A percentile compares a stretch with the other conserved stretches of the same genome.
Evolutionary conservation across 2,113 vertebrate genomes (phyloP).

Genomic region (Campylomormyrus numenius): DNA sequence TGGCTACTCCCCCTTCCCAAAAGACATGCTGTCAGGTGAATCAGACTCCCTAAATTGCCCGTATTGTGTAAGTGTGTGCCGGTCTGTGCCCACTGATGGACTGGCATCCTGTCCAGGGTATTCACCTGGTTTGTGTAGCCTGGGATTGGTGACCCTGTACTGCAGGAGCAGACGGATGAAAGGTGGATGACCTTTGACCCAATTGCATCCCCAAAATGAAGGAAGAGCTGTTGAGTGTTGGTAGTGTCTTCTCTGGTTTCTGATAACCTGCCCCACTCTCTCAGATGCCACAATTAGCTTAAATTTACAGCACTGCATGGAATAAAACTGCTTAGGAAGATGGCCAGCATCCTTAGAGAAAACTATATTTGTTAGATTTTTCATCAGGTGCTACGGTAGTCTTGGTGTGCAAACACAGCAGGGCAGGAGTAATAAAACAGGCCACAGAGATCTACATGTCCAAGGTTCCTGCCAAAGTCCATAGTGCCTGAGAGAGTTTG

Average conservation of each 20-base stretch:
- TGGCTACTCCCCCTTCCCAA: background rate
- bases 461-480: background rate
- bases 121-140: background rate
- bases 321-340: background rate
- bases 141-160: background rate
- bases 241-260: background rate
- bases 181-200: background rate
- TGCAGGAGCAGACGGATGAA: background rate
- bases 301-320: background rate
- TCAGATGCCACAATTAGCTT: background rate
- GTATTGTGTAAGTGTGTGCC: background rate
- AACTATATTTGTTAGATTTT: background rate
- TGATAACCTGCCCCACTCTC: background rate
- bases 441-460: background rate
- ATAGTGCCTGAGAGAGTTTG: background rate
- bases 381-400: background rate
- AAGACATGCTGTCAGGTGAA: background rate
- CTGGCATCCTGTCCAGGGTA: background rate
- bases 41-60: background rate
- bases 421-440: background rate
- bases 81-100: background rate
- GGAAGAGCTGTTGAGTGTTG: background rate
- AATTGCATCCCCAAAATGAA: background rate
- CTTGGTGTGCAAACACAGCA: background rate
- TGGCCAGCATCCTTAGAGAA: background rate